These are phyloP conservation scores for Drosophila hydei DNA, from an alignment of 1,140 invertebrate species.

Conservation along the genomic window DNA sequence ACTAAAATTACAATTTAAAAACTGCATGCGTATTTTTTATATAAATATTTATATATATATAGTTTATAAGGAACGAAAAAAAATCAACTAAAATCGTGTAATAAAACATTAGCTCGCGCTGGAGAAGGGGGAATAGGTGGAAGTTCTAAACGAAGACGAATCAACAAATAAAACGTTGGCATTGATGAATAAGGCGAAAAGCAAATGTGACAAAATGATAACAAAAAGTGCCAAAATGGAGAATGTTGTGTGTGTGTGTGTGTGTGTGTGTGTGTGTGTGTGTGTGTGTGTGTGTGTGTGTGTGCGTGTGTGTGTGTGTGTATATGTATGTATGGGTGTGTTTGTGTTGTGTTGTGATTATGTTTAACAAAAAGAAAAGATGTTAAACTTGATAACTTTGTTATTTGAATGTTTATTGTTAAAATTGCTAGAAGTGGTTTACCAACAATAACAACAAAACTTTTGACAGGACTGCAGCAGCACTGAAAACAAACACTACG, in stretches of 20 bases:
- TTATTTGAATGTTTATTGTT: conserved; percentile 22
- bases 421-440: conserved; percentile 27
- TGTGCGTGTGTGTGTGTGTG: conserved; percentile 16
- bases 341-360: conserved; percentile 22
- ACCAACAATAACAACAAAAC: conserved; percentile 29
- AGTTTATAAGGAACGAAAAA: conserved; percentile 56
- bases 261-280: conserved; percentile 6
- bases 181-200: conserved; percentile 35
- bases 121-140: conserved; percentile 2
- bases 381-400: conserved; percentile 42
- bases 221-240: conserved; percentile 33
- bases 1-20: conserved; percentile 75
- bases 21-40: conserved; percentile 79
- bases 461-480: conserved; percentile 19
- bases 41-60: conserved; percentile 37
- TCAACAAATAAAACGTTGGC: conserved; percentile 50
- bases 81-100: conserved; percentile 61
- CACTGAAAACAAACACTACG: conserved; percentile 26
- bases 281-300: conserved; percentile 4
- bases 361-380: conserved; percentile 41
- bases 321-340: conserved; percentile 4
- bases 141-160: conserved; percentile 57
- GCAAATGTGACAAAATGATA: conserved; percentile 44
- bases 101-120: conserved; percentile 72
- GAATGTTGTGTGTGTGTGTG: neutral